Conservation (phyloP, 2,797 vertebrate genomes). For the Emydoidea blandingii region DNA sequence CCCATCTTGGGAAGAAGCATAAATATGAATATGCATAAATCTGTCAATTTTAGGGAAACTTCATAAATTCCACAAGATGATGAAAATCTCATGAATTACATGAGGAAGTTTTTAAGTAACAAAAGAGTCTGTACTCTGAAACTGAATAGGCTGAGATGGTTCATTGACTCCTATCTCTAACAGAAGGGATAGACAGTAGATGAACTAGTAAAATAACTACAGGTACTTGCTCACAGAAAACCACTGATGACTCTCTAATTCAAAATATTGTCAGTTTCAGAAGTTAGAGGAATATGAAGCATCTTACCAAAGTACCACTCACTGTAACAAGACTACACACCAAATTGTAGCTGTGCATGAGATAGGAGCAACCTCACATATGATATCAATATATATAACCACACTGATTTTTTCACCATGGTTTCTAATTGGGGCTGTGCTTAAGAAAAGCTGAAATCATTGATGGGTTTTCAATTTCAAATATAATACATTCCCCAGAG, state of each 20-base stretch:
- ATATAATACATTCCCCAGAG: rapidly evolving
- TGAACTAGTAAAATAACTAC: background rate
- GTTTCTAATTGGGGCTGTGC: background rate
- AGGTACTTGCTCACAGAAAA: background rate
- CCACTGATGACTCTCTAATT: background rate
- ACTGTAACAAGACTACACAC: rapidly evolving
- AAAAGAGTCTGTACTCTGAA: background rate
- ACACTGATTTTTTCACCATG: rapidly evolving
- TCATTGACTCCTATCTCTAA: background rate
- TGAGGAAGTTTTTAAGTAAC: background rate
- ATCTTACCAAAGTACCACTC: background rate
- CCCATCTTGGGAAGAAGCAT: background rate
- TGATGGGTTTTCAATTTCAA: background rate
- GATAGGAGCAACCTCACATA: background rate
- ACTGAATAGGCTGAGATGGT: background rate
- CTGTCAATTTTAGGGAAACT: background rate
- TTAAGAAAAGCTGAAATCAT: background rate
- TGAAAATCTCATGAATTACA: background rate
- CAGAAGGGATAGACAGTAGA: background rate
- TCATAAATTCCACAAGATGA: background rate
- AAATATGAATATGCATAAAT: background rate
- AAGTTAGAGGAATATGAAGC: background rate
- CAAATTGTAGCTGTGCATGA: background rate
- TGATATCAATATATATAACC: background rate
- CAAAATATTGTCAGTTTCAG: background rate